Conservation (phyloP, 2,888 invertebrate genomes). For the Diploptera punctata region DNA sequence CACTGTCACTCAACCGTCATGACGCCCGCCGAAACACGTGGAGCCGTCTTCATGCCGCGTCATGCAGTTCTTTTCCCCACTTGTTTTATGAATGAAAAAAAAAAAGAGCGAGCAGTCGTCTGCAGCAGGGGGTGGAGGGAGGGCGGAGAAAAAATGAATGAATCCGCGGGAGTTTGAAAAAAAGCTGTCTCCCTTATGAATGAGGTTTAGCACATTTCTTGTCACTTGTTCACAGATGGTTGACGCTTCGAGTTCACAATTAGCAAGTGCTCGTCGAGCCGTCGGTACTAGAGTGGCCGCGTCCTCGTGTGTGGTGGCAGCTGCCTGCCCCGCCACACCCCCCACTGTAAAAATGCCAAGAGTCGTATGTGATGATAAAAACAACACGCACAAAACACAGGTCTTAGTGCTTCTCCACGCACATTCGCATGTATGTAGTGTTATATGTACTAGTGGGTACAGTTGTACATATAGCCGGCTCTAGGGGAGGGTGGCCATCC, state of each 20-base stretch:
- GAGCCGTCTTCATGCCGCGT: constrained; percentile 6
- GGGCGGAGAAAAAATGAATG: constrained; percentile 25
- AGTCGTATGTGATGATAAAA: constrained; percentile 10
- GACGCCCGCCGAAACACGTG: too few relatives aligned
- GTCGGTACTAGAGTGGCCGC: not conserved
- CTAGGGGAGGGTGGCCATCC: constrained; percentile 48
- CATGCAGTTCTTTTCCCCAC: constrained; percentile 27
- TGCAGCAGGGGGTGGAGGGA: not conserved
- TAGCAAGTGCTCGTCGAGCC: not conserved
- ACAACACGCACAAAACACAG: constrained; percentile 2
- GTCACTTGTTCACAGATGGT: constrained; percentile 7
- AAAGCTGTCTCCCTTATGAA: constrained; percentile 2
- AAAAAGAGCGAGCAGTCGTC: constrained; percentile 8
- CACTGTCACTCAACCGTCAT: not conserved
- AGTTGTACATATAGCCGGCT: constrained; percentile 13
- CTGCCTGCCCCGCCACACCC: constrained; percentile 13
- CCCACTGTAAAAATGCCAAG: constrained; percentile 4
- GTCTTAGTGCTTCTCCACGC: constrained; percentile 34
- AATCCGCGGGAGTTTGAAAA: constrained; percentile 31
- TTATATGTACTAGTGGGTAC: constrained; percentile 21
- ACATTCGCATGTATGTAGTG: constrained; percentile 39
- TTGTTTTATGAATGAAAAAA: constrained; percentile 29
- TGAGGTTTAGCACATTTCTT: constrained; percentile 2
- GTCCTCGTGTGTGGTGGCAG: constrained; percentile 22
- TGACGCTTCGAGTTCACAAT: not conserved